These are phyloP conservation scores for Chrysolina oricalcia DNA, from an alignment of 2,888 invertebrate genomes.

Conservation along the genomic window DNA sequence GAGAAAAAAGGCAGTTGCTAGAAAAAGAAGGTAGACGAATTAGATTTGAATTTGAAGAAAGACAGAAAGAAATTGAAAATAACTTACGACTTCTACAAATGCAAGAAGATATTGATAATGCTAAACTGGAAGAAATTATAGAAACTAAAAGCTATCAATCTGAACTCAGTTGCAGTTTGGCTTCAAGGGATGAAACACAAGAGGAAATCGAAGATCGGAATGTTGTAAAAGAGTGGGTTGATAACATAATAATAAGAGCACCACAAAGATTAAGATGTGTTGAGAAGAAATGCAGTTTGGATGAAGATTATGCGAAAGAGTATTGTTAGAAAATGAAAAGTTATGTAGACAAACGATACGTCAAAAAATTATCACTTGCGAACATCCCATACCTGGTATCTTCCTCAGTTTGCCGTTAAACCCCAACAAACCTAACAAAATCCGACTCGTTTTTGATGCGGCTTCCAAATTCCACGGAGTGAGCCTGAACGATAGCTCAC, in stretches of 20 bases:
- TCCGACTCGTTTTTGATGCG: neutral
- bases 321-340: neutral
- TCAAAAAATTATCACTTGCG: neutral
- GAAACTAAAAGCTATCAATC: too few species aligned
- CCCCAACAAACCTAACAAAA: conserved; percentile 3
- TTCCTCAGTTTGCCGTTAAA: neutral
- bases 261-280: conserved; percentile 13
- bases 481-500: neutral
- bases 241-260: neutral
- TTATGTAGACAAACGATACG: neutral
- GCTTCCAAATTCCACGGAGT: neutral
- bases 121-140: neutral
- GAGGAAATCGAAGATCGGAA: too few species aligned
- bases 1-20: neutral
- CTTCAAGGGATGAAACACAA: too few species aligned
- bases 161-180: too few species aligned
- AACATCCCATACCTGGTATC: neutral
- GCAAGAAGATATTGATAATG: conserved; percentile 3
- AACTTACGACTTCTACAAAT: conserved; percentile 1
- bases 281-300: conserved; percentile 3
- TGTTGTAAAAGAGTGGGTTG: too few species aligned
- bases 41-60: conserved; percentile 4
- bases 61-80: conserved; percentile 1
- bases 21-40: neutral
- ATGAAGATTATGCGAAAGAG: neutral